Base-by-base conservation (phyloP, 2,888 invertebrate genomes). In the Folsomia candida region DNA sequence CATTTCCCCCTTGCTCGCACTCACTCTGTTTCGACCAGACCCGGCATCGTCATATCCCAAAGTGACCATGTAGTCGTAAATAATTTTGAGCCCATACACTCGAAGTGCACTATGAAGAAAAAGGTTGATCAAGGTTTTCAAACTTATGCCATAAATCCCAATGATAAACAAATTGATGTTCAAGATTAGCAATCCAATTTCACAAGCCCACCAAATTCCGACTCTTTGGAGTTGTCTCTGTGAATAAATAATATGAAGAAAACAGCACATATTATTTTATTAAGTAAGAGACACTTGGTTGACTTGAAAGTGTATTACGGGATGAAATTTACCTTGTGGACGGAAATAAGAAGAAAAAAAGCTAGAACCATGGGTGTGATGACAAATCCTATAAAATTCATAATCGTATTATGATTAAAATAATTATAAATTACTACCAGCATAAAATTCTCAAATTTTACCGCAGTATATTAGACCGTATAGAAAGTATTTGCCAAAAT, bases 51-150 rank as follows among this genome's bases (percentile, higher is more conserved):
- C 69, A 25, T 24, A 26, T 24, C 66, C 37, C 27, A 76, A 4
- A n/a, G 70, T 72, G 0, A 73, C 14, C 76, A 76, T 76, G 28
- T 68, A 76, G 27, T 76, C 76, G 54, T 72, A 76, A 22, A 76
- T 76, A 27, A 76, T 62, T 69, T 73, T 73, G 47, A 76, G 63
- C n/a, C 76, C 76, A 26, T 70, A 63, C 9, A 73, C 28, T 6
- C 76, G 66, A n/a, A 76, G 20, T 1, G 64, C 61, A 22, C 69
- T 68, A 51, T 76, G 72, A 26, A 76, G 58, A 18, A 73, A 28
- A 18, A 76, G 51, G 25, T 72, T 73, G 2, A 76, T 25, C 2
- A 73, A 66, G 4, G 69, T 66, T 68, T 73, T 76, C 11, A 58
- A 14, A n/a, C 73, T 63, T 9, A 76, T 70, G 59, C 60, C 69